These are phyloP conservation scores for Dolichoris vasculosae DNA, from an alignment of 1,140 invertebrate genomes.

Conservation along the genomic window DNA sequence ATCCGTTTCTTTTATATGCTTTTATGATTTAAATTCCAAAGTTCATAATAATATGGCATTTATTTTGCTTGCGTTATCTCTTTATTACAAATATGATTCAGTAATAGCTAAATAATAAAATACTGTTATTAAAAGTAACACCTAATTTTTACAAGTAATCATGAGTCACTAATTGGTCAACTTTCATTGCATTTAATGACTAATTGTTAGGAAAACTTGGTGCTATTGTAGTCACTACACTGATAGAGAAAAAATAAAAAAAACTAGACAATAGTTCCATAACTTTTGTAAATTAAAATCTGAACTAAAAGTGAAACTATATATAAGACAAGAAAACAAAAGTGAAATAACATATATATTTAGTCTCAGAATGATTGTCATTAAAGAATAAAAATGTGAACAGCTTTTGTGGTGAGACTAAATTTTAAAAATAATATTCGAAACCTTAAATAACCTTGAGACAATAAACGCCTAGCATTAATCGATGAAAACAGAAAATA, in stretches of 20 bases:
- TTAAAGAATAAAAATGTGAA: no score
- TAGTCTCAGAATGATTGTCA: no score
- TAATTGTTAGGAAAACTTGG: conserved; percentile 9
- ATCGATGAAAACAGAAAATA: no score
- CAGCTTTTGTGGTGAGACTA: no score
- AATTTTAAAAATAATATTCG: no score
- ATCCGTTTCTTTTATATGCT: neutral
- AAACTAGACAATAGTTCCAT: neutral
- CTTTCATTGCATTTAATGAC: conserved; percentile 20
- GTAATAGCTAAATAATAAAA: neutral
- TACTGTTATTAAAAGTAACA: neutral
- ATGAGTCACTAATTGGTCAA: conserved; percentile 15
- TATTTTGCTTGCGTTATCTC: neutral
- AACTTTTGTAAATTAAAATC: neutral
- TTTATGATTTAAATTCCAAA: neutral
- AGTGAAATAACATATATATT: no score
- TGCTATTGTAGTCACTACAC: neutral
- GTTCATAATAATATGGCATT: neutral
- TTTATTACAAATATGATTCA: neutral
- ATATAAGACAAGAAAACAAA: no score
- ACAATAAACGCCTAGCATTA: no score
- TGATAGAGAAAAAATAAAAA: neutral
- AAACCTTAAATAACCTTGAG: no score
- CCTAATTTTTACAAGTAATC: conserved; percentile 19
- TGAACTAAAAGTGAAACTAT: neutral